Percentiles rank a stretch among this genome's conserved stretches.
These are phyloP conservation scores for Oncorhynchus gorbuscha DNA, from an alignment of 2,113 vertebrate genomes.

Conservation along the genomic window DNA sequence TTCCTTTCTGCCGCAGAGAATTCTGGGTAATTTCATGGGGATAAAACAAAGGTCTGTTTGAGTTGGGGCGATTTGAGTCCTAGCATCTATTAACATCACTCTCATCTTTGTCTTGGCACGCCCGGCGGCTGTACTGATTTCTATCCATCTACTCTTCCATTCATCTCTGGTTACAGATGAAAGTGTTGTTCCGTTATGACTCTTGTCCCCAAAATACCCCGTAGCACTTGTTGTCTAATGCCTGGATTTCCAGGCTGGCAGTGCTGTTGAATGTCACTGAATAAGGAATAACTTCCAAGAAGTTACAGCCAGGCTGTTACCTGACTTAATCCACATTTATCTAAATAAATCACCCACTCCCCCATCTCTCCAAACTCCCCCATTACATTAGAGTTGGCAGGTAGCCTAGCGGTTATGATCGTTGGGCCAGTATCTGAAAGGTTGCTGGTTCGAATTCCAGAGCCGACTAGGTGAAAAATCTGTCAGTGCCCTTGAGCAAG, in stretches of 20 bases:
- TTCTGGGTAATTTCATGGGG: constrained; percentile 40
- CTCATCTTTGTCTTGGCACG: constrained; percentile 38
- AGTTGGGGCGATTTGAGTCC: constrained; percentile 24
- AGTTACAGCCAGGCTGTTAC: too few relatives aligned
- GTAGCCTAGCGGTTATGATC: too few relatives aligned
- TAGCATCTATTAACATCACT: constrained; percentile 40
- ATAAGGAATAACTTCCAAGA: neutral
- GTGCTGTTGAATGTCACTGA: neutral
- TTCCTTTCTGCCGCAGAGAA: constrained; percentile 38
- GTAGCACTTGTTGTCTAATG: neutral
- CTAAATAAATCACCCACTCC: too few relatives aligned
- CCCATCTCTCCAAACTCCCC: too few relatives aligned
- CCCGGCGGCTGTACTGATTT: constrained; percentile 23
- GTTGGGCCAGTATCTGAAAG: too few relatives aligned
- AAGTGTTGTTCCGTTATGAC: constrained; percentile 17
- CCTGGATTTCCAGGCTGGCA: neutral
- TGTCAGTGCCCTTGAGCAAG: too few relatives aligned
- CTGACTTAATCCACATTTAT: too few relatives aligned
- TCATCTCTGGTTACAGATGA: constrained; percentile 32
- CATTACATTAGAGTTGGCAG: too few relatives aligned
- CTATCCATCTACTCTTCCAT: constrained; percentile 27
- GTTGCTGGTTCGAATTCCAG: too few relatives aligned
- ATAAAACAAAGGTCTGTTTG: constrained; percentile 58
- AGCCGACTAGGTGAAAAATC: too few relatives aligned
- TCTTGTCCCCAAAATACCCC: constrained; percentile 7